Percentiles rank a stretch among this genome's conserved stretches.
Conservation (phyloP, 2,113 vertebrate genomes). For the Siphamia tubifer region DNA sequence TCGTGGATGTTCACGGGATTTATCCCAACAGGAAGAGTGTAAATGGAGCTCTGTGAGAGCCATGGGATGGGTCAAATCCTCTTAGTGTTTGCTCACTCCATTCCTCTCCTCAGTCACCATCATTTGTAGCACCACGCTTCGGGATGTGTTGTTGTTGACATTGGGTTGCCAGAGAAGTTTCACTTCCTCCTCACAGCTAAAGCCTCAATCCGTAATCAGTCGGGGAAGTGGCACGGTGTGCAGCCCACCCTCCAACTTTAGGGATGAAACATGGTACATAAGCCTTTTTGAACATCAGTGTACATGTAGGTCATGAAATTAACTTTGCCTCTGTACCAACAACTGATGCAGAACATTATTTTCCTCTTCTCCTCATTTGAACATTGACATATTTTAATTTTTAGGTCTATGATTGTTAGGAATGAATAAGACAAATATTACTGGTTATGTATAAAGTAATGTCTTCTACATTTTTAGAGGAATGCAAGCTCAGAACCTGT, state of each 20-base stretch:
- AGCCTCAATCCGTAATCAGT: slow-evolving; percentile 41
- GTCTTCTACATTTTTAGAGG: no score
- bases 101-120: slow-evolving; percentile 13
- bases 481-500: no score
- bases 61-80: slow-evolving; percentile 49
- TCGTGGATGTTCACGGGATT: neutral
- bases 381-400: no score
- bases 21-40: slow-evolving; percentile 20
- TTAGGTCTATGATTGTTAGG: no score
- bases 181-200: slow-evolving; percentile 36
- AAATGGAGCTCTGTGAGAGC: slow-evolving; percentile 26
- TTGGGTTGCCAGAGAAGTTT: slow-evolving; percentile 29
- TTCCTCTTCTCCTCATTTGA: no score
- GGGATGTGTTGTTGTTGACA: slow-evolving; percentile 33
- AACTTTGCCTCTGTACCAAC: slow-evolving; percentile 23
- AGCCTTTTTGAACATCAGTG: slow-evolving; percentile 20
- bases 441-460: no score
- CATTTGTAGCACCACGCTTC: neutral
- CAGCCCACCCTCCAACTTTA: slow-evolving; percentile 30
- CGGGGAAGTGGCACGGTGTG: slow-evolving; percentile 9
- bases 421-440: no score
- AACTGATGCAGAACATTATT: no score
- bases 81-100: slow-evolving; percentile 33
- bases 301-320: slow-evolving; percentile 39
- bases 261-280: slow-evolving; percentile 1